phyloP scores from a whole-genome alignment of 2,888 invertebrate species.

The Tetranychus piercei region DNA sequence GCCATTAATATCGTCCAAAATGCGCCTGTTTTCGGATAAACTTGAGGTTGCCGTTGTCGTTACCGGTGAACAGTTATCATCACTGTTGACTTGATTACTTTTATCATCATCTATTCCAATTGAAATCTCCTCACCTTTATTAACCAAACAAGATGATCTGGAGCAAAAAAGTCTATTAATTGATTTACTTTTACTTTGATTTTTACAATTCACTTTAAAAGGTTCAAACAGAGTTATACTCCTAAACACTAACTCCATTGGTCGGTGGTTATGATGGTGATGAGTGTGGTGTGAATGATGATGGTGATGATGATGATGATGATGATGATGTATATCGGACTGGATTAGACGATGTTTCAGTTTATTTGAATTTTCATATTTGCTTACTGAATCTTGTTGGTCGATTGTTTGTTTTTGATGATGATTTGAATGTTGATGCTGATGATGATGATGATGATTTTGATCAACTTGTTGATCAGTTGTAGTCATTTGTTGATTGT shows the following conservation, averaged over 20 bases:
- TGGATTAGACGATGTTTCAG: not conserved
- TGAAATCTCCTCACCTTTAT: not conserved
- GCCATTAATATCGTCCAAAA: constrained; percentile 52
- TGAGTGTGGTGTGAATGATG: constrained; percentile 22
- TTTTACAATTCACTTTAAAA: constrained; percentile 13
- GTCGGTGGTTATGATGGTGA: constrained; percentile 19
- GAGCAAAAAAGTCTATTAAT: no score
- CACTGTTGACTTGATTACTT: not conserved
- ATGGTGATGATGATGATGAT: constrained; percentile 21
- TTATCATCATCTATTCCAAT: not conserved
- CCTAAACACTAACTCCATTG: constrained; percentile 28
- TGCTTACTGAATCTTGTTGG: not conserved
- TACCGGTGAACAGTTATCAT: not conserved
- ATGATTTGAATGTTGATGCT: not conserved
- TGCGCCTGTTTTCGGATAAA: constrained; percentile 29
- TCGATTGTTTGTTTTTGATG: not conserved
- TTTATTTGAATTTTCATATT: no score
- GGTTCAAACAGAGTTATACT: constrained; percentile 32
- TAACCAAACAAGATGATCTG: not conserved
- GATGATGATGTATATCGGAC: not conserved
- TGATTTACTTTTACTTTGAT: no score
- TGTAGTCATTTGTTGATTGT: not conserved
- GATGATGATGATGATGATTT: not conserved
- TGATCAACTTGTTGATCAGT: not conserved
- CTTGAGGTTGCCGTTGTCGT: not conserved